Evolutionary conservation across 2,888 invertebrate genomes (phyloP).

Genomic region (Netelia virgata): DNA sequence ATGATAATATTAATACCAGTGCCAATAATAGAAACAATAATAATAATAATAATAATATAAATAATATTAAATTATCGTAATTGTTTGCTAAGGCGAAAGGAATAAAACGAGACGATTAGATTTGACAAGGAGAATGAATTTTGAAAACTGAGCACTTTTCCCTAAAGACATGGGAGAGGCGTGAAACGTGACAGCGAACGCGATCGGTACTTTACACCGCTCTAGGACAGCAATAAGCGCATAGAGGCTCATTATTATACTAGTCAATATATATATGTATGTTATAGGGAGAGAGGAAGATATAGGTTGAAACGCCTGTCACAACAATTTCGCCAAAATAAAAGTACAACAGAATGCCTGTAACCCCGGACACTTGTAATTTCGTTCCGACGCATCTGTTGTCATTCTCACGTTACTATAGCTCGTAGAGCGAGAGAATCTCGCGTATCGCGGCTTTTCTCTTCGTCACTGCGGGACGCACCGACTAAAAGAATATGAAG

Average conservation of each 20-base stretch:
- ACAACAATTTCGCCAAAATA: conserved; percentile 81
- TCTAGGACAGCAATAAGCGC: conserved; percentile 29
- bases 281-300: conserved; percentile 50
- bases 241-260: conserved; percentile 7
- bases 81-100: neutral
- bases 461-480: conserved; percentile 37
- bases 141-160: conserved; percentile 72
- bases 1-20: neutral
- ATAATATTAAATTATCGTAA: neutral
- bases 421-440: conserved; percentile 37
- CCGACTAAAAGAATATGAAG: conserved; percentile 28
- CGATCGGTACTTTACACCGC: conserved; percentile 61
- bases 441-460: conserved; percentile 67
- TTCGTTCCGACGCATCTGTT: conserved; percentile 82
- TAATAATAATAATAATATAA: neutral
- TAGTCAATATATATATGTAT: conserved; percentile 30
- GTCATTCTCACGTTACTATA: conserved; percentile 82
- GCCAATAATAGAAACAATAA: neutral
- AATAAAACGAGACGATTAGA: conserved; percentile 76
- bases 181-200: conserved; percentile 73
- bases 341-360: conserved; percentile 72
- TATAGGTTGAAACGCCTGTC: conserved; percentile 78
- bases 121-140: conserved; percentile 54
- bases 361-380: conserved; percentile 78
- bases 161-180: conserved; percentile 75